Evolutionary conservation across 1,140 invertebrate species (phyloP), one percentile per base, ranked within the genome.

Genomic region (Leptopilina boulardi): DNA sequence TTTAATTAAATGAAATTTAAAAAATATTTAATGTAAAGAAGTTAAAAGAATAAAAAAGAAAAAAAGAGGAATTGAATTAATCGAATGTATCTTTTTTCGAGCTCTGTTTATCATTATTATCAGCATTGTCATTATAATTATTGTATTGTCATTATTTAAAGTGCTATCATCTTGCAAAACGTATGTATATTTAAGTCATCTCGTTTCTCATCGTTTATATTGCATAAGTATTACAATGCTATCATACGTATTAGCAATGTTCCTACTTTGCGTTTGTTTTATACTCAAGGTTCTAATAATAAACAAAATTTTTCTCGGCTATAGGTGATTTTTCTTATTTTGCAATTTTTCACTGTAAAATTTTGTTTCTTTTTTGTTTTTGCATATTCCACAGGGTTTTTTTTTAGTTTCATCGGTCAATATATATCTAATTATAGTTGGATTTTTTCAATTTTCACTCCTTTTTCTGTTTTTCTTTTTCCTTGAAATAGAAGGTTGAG

Each of bases 181-280:
- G 72, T 80, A 41, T 44, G 75, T 78, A 77, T 79, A 81, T 84
- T 86, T 84, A 80, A 82, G 79, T 82, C 81, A 82, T 66, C 76
- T 81, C 78, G 79, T 84, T 79, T 80, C 80, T 82, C 80, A 80
- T 77, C 77, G 82, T 77, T 80, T 82, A 82, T 82, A 82, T 82
- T 77, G 80, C 84, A 83, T 83, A 84, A 82, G 81, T 83, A 82
- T 82, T 81, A 70, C 82, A 80, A 82, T 80, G 79, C 82, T 77
- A 81, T 85, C 78, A 80, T 84, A 85, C 70, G 80, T 83, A 87
- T 87, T 87, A 87, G 86, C 80, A 80, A 87, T 87, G 84, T 87
- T 88, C 84, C 85, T 87, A 88, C 86, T 87, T 88, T 87, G 81
- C 78, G 77, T 87, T 88, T 82, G 70, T 85, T 85, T 86, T 82